Evolutionary conservation across 1,140 invertebrate genomes (phyloP), one percentile per base, ranked within the genome.

Genomic region (Drosophila erecta): DNA sequence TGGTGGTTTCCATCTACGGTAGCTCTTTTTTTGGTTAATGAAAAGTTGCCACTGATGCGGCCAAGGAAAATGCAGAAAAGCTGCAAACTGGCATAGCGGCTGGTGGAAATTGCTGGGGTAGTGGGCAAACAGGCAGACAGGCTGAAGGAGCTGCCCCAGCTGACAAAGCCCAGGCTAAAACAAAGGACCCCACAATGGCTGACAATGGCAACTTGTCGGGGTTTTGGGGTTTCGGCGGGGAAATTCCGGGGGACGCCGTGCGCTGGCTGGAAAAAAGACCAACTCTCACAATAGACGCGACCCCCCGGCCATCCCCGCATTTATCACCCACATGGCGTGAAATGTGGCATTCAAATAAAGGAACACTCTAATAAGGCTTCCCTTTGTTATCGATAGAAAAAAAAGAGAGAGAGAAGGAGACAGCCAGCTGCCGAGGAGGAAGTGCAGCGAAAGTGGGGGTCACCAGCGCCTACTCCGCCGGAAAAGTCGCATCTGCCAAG

Each of bases 321-420:
- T 40, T 24, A 35, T 40, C 41, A 49, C 43, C 50, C 30, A 53
- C 57, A 50, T 50, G 44, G 53, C 59, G 72, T 65, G 70, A 75
- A 75, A 75, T 80, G 58, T 76, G 76, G 74, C 74, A 83, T 81
- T 83, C 72, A 81, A 83, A 84, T 84, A 84, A 84, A 85, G 81
- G 76, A 85, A 84, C 81, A 85, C 81, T 84, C 81, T 84, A 84
- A 84, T 84, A 84, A 84, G 72, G 76, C 72, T 62, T 79, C 76
- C 81, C 77, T 84, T 84, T 85, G 81, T 84, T 84, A 76, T 80
- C 66, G 62, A 72, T 85, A 73, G 61, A 76, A 72, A 75, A 57
- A 46, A 27, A 14, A 37, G 12, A 14, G 1, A 2, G 4, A 12
- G 12, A 37, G 24, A 27, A 6, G 2, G 4, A 38, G 30, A 30